These are phyloP conservation scores for Stichodactyla mertensii DNA, from an alignment of 64 coral and sea anemone genomes.

Conservation along the genomic window DNA sequence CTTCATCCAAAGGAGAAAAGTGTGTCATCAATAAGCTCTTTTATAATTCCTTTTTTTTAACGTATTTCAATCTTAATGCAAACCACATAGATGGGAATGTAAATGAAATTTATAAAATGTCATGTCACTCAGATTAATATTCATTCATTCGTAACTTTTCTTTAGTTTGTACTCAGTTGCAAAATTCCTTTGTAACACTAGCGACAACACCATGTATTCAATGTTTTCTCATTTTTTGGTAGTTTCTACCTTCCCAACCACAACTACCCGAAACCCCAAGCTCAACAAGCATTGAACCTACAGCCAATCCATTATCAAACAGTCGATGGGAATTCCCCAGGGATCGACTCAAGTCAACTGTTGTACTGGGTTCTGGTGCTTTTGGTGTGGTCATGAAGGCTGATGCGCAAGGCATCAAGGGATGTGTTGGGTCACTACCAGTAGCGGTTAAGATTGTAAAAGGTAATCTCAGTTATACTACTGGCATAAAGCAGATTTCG, in stretches of 20 bases:
- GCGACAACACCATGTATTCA: not conserved
- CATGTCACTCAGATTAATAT: no score
- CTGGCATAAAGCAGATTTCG: no score
- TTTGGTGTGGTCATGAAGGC: conserved; percentile 99
- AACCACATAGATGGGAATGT: no score
- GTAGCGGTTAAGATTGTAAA: conserved; percentile 97
- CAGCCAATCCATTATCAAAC: conserved; percentile 44
- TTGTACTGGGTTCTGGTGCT: conserved; percentile 85
- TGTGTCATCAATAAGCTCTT: no score
- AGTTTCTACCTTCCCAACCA: conserved; percentile 42
- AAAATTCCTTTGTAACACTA: not conserved
- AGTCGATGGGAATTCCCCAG: conserved; percentile 98
- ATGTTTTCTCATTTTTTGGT: not conserved
- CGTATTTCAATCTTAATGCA: no score
- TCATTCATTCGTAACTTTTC: no score
- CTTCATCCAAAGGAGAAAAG: no score
- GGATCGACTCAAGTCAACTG: conserved; percentile 61
- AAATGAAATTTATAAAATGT: no score
- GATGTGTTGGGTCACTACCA: conserved; percentile 83
- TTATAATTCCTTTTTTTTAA: no score
- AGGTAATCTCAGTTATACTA: conserved; percentile 23
- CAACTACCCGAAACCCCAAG: conserved; percentile 24
- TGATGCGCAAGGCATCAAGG: conserved; percentile 93
- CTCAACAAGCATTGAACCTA: conserved; percentile 32
- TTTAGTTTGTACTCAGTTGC: no score